These are phyloP conservation scores for Orbicella faveolata DNA, from an alignment of 64 coral and sea anemone genomes.

Conservation along the genomic window DNA sequence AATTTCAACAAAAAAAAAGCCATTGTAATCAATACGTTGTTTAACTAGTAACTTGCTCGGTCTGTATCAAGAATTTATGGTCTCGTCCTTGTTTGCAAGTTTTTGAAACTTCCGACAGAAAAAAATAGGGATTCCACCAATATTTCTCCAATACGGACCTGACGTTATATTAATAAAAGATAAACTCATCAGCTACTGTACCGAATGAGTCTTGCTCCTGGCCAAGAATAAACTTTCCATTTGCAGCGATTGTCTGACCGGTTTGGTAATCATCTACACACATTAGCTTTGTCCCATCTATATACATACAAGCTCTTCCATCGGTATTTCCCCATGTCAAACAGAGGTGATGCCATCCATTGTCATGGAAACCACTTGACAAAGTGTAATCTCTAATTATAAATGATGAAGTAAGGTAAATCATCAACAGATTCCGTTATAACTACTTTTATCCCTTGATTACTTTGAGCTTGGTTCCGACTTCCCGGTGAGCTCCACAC, in stretches of 20 bases:
- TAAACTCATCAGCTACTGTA: background rate
- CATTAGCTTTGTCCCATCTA: background rate
- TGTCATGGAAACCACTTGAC: background rate
- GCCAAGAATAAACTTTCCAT: background rate
- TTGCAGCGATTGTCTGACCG: background rate
- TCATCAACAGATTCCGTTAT: background rate
- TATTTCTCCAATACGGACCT: too few species aligned
- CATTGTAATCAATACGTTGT: too few species aligned
- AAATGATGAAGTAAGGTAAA: background rate
- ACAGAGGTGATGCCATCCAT: slow-evolving; percentile 4
- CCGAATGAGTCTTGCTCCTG: background rate
- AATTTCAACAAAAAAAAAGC: too few species aligned
- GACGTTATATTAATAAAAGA: too few species aligned
- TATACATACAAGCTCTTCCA: background rate
- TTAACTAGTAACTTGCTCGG: too few species aligned
- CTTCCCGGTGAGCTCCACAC: too few species aligned
- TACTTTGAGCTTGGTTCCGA: too few species aligned
- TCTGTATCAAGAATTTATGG: too few species aligned
- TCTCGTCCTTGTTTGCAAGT: too few species aligned
- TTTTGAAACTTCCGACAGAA: too few species aligned
- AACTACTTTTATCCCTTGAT: too few species aligned
- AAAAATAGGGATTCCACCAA: too few species aligned
- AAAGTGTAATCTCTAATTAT: background rate
- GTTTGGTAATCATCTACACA: background rate
- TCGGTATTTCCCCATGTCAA: background rate